Base-by-base conservation (phyloP, 2,113 vertebrate species). In the Oenanthe melanoleuca region DNA sequence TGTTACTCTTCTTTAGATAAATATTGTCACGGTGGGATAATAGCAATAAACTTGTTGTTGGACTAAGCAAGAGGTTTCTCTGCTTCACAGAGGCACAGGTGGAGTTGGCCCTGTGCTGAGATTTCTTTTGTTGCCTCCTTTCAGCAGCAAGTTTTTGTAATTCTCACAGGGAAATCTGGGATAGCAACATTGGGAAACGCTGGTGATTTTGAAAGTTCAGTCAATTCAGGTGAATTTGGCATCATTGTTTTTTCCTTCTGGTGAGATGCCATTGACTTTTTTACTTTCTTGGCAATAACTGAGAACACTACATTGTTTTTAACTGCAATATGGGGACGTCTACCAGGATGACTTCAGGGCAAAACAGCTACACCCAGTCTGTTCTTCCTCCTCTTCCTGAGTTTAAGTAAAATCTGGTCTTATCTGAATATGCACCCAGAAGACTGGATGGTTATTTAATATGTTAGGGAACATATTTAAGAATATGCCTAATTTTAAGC, bases 401-500 rank as follows among this genome's bases (percentile, higher is more conserved):
- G 56, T 71, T 83, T 64, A 74, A 96, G 90, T 86, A 60, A 96
- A 95, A 89, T 72, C 57, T 81, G 33, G 18, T 60, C 26, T 87
- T 80, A 84, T 93, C 80, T 93, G 84, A 94, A 86, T 86, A 86
- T 57, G n/a, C 72, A 81, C n/a, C 75, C 80, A 84, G 82, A 96
- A 95, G 71, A 49, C 75, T 86, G 85, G 92, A 92, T 90, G 72
- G 75, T 90, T 84, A 92, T 84, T 57, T 57, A 57, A n/a, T n/a
- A 57, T 22, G 69, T 95, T 93, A 83, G 86, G 88, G 90, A 90
- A 90, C 72, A 88, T 90, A 92, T 93, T 91, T 96, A 86, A 96
- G 92, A 93, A 95, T 83, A 93, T 83, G 94, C 89, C 71, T 96
- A 86, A 95, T 94, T 95, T 96, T 95, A 83, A 94, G 91, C 81